These are phyloP conservation scores for Melikaiella ostensackeni DNA, from an alignment of 2,888 invertebrate genomes.

Conservation along the genomic window DNA sequence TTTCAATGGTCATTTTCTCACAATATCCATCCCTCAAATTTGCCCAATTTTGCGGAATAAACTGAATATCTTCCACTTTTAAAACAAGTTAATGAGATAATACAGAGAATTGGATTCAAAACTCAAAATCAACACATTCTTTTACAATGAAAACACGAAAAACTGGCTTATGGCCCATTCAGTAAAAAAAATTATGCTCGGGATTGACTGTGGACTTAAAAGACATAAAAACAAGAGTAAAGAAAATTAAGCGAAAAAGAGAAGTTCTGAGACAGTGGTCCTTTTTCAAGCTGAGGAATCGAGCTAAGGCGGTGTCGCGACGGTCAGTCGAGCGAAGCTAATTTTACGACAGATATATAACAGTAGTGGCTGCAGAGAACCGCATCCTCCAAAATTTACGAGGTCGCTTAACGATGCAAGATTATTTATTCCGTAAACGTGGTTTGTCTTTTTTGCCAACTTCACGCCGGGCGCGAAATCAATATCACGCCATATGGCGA, in stretches of 20 bases:
- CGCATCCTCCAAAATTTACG: constrained; percentile 43
- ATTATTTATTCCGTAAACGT: constrained; percentile 60
- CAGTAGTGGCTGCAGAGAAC: constrained; percentile 36
- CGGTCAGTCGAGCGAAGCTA: constrained; percentile 3
- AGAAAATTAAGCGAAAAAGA: neutral
- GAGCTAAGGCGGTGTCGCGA: neutral
- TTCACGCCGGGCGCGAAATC: constrained; percentile 47
- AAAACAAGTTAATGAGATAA: too few species aligned
- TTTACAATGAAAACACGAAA: neutral
- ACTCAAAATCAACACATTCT: neutral
- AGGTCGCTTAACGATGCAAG: constrained; percentile 50
- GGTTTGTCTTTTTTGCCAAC: constrained; percentile 51
- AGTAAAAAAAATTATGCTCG: neutral
- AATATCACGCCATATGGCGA: constrained; percentile 53
- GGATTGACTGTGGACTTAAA: neutral
- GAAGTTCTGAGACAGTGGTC: neutral
- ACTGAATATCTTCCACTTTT: too few species aligned
- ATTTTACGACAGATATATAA: constrained; percentile 42
- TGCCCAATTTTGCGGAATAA: too few species aligned
- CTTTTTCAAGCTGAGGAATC: constrained; percentile 3
- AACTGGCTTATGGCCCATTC: neutral
- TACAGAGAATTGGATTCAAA: too few species aligned
- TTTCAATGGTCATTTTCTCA: too few species aligned
- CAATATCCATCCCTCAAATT: too few species aligned
- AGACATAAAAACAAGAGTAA: neutral